Evolutionary conservation across 1,140 invertebrate species (phyloP).

Genomic region (Solenopsis fugax): DNA sequence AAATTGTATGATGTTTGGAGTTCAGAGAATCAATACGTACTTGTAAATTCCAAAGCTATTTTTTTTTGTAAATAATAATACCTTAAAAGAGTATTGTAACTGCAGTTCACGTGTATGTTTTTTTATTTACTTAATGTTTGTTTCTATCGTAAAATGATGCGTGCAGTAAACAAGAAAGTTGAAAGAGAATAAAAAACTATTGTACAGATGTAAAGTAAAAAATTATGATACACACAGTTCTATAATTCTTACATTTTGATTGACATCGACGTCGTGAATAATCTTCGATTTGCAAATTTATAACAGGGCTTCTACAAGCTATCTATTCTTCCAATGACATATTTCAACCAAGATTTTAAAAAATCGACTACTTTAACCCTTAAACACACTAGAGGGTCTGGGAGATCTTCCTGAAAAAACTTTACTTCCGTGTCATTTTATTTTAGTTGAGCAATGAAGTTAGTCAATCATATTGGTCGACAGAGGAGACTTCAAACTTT

Average conservation of each 20-base stretch:
- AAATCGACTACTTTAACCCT: neutral
- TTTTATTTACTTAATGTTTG: slow-evolving; percentile 10
- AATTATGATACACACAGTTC: neutral
- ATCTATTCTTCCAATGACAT: neutral
- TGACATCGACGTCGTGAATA: neutral
- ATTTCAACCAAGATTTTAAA: neutral
- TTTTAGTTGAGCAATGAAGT: too few relatives aligned
- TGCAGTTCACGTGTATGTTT: neutral
- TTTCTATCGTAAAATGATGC: neutral
- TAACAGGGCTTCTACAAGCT: neutral
- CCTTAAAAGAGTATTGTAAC: neutral
- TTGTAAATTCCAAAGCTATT: neutral
- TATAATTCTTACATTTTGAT: slow-evolving; percentile 7
- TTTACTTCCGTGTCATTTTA: too few relatives aligned
- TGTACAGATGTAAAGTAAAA: neutral
- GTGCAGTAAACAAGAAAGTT: neutral
- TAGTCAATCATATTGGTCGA: too few relatives aligned
- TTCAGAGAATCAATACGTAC: neutral
- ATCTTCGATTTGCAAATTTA: neutral
- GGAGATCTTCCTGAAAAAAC: too few relatives aligned
- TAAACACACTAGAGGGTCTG: too few relatives aligned
- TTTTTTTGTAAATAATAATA: neutral
- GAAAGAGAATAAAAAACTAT: neutral
- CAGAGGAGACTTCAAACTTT: too few relatives aligned
- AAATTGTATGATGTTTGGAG: neutral